Conservation (phyloP, 2,888 invertebrate genomes). For the Rhagium mordax region DNA sequence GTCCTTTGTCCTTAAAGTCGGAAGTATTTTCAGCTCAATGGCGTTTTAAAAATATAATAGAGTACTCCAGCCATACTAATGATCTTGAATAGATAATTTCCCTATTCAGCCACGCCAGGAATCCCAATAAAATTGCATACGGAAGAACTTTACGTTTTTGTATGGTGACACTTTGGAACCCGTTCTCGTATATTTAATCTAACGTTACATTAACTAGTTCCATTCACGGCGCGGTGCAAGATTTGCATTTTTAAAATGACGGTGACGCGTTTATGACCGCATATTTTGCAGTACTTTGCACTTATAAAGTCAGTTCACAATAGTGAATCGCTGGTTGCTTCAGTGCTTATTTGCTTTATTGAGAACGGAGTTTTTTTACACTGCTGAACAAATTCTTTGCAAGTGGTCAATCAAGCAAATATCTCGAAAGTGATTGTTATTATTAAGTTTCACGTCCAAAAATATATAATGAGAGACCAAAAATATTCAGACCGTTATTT, state of each 20-base stretch:
- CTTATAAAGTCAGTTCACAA: background rate
- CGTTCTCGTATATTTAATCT: constrained; percentile 1
- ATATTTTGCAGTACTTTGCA: background rate
- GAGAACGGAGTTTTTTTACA: too few species aligned
- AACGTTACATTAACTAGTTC: constrained; percentile 9
- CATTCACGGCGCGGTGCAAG: background rate
- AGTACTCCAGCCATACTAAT: background rate
- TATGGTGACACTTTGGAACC: background rate
- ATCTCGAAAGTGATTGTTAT: too few species aligned
- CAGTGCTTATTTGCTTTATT: too few species aligned
- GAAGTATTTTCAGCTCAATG: background rate
- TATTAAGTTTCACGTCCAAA: too few species aligned
- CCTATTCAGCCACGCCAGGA: background rate
- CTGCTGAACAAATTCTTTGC: too few species aligned
- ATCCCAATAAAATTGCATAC: constrained; percentile 4
- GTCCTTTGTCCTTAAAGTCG: background rate
- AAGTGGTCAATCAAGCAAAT: too few species aligned
- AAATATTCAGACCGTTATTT: too few species aligned
- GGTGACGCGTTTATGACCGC: background rate
- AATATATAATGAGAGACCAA: too few species aligned
- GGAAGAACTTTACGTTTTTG: background rate
- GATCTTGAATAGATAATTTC: constrained; percentile 6
- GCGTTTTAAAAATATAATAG: background rate
- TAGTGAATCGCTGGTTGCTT: too few species aligned
- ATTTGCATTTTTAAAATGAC: constrained; percentile 3